Percentiles rank a stretch among this genome's conserved stretches.
Evolutionary conservation across 2,888 invertebrate genomes (phyloP).

Genomic region (Baronia brevicornis): DNA sequence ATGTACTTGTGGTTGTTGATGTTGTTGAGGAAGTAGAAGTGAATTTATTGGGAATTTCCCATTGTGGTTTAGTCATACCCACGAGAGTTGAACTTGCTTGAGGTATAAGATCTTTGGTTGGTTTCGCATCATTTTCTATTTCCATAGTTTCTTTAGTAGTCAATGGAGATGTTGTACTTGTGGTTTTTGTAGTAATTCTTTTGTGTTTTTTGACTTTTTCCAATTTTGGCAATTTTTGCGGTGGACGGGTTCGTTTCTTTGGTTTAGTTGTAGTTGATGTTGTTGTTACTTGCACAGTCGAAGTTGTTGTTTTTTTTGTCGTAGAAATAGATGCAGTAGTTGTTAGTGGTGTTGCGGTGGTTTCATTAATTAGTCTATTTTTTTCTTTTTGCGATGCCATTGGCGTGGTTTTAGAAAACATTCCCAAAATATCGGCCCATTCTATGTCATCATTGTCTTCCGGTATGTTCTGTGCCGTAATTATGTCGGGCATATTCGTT

Average conservation of each 20-base stretch:
- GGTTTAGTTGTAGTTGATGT: slow-evolving; percentile 36
- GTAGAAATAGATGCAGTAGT: slow-evolving; percentile 18
- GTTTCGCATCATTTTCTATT: slow-evolving; percentile 35
- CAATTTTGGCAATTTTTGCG: slow-evolving; percentile 47
- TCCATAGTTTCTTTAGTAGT: slow-evolving; percentile 26
- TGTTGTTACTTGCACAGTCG: slow-evolving; percentile 21
- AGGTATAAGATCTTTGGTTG: slow-evolving; percentile 43
- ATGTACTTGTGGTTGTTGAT: slow-evolving; percentile 25
- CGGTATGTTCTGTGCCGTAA: slow-evolving; percentile 37
- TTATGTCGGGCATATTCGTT: slow-evolving; percentile 52
- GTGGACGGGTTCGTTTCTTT: slow-evolving; percentile 57
- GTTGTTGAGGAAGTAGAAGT: slow-evolving; percentile 18
- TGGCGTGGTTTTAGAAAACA: slow-evolving; percentile 61
- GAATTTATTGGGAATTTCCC: slow-evolving; percentile 24
- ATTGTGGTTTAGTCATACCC: slow-evolving; percentile 29
- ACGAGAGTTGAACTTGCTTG: slow-evolving; percentile 52
- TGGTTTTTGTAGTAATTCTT: slow-evolving; percentile 41
- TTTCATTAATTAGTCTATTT: slow-evolving; percentile 25
- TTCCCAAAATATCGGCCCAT: slow-evolving; percentile 55
- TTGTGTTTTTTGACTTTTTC: slow-evolving; percentile 58
- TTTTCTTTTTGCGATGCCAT: slow-evolving; percentile 42
- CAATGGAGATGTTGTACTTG: slow-evolving; percentile 35
- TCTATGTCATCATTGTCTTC: slow-evolving; percentile 38
- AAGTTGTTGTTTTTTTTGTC: slow-evolving; percentile 28
- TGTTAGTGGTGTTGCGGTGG: slow-evolving; percentile 23